Percentiles rank a stretch among this genome's conserved stretches.
Conservation (phyloP, 1,140 invertebrate species). For the Cotesia typhae region DNA sequence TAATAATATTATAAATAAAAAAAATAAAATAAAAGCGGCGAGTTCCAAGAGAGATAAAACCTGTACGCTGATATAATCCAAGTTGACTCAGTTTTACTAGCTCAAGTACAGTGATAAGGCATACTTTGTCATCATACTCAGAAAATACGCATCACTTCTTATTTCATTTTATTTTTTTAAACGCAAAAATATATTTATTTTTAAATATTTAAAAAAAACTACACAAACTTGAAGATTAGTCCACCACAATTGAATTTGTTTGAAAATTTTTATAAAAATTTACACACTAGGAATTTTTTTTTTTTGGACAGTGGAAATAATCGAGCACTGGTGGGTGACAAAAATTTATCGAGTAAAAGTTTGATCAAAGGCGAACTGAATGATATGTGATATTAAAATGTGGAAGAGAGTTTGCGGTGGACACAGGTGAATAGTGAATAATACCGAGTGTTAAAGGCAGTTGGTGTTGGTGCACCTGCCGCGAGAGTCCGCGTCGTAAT, state of each 20-base stretch:
- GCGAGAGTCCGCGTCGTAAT: conserved; percentile 67
- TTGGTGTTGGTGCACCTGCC: conserved; percentile 64
- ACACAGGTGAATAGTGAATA: conserved; percentile 45
- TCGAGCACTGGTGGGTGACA: too few relatives aligned
- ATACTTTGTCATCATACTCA: conserved; percentile 45
- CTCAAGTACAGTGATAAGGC: conserved; percentile 46
- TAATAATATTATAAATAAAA: too few relatives aligned
- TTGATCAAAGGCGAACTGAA: background rate
- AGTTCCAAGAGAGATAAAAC: conserved; percentile 41
- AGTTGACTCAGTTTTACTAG: conserved; percentile 31
- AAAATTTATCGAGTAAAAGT: too few relatives aligned
- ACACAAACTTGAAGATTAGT: too few relatives aligned
- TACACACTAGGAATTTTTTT: too few relatives aligned
- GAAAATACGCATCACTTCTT: background rate
- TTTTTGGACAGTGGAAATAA: too few relatives aligned
- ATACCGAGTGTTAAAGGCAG: conserved; percentile 50
- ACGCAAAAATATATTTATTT: conserved; percentile 6
- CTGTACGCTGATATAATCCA: conserved; percentile 35
- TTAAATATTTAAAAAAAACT: too few relatives aligned
- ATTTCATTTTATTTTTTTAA: too few relatives aligned
- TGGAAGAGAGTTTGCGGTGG: conserved; percentile 1
- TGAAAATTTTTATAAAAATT: too few relatives aligned
- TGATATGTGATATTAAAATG: background rate
- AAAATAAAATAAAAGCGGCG: background rate
- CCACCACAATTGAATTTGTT: too few relatives aligned